These are phyloP conservation scores for Cherax quadricarinatus DNA, from an alignment of 1,140 invertebrate genomes.

Conservation along the genomic window DNA sequence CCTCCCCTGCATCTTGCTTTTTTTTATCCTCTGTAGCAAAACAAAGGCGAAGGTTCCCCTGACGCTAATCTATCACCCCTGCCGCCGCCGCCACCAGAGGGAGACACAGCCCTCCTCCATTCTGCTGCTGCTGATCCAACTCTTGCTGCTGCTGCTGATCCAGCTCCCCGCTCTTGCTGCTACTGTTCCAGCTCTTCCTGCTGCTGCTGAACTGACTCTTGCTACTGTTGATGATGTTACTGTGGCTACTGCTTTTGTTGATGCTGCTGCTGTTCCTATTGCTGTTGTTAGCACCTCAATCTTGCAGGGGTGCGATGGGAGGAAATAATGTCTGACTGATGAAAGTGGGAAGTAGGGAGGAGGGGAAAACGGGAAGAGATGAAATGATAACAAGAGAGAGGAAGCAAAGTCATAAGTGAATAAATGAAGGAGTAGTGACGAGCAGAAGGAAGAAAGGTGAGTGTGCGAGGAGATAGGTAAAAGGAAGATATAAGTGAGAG, in stretches of 20 bases:
- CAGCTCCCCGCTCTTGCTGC: not conserved
- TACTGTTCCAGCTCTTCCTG: not conserved
- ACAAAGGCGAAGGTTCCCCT: not conserved
- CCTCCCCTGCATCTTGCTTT: not conserved
- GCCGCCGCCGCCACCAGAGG: too few species aligned
- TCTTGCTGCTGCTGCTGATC: not conserved
- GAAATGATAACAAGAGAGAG: not conserved
- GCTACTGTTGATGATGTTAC: not conserved
- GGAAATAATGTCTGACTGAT: not conserved
- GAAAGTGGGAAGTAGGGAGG: not conserved
- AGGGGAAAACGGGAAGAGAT: not conserved
- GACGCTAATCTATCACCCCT: conserved; percentile 1
- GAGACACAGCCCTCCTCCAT: too few species aligned
- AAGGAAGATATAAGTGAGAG: not conserved
- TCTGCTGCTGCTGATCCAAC: not conserved
- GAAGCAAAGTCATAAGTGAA: not conserved
- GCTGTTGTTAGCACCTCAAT: too few species aligned
- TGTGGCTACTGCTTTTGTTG: too few species aligned
- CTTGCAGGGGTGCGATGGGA: too few species aligned
- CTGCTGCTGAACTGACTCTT: not conserved
- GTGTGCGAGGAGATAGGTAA: not conserved
- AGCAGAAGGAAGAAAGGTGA: too few species aligned
- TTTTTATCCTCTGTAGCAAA: not conserved
- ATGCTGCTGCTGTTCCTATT: too few species aligned
- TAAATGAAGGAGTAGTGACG: not conserved